Evolutionary conservation across 2,888 invertebrate species (phyloP), one percentile per base, ranked within the genome.

Genomic region (Gastrophysa polygoni): DNA sequence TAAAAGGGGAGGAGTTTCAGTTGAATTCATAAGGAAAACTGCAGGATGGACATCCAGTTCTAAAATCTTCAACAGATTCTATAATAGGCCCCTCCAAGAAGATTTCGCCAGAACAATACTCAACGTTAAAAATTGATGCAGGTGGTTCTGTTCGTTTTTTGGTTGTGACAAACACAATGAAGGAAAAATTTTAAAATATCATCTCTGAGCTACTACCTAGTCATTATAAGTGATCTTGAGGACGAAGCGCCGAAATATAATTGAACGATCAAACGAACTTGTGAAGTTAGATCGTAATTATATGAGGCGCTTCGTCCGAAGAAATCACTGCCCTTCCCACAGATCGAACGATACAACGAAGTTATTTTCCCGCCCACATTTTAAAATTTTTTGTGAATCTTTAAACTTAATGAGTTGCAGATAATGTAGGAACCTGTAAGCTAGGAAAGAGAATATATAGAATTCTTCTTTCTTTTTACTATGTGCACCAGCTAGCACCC

Each of bases 41-140:
- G 64, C 64, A 11, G 61, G 64, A 10, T 64, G 64, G 64, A 21
- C 60, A 7, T n/a, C 17, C n/a, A 34, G 47, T 21, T 57, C 57
- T 7, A 5, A 21, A 8, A 48, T 54, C 2, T 64, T 61, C 54
- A 52, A 28, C 8, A 43, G 44, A 17, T 60, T 64, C 29, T 57
- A 64, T 29, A 48, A 61, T 16, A 34, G 59, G 18, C 59, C 63
- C 21, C 34, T 59, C 18, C 32, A 34, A 32, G 29, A 10, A 32
- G 29, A 32, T 8, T 32, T 32, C 10, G 29, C 29, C 10, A 32
- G 10, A 32, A 10, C 29, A 32, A 32, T 32, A 32, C 10, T 32
- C 1, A 32, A 32, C 29, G 4, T 7, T 24, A 24, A 5, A 24
- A 5, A 24, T 5, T 32, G 10, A 32, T n/a, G 29, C 10, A 8